Base-by-base conservation (phyloP, 2,888 invertebrate species). In the Ellobium chinense region DNA sequence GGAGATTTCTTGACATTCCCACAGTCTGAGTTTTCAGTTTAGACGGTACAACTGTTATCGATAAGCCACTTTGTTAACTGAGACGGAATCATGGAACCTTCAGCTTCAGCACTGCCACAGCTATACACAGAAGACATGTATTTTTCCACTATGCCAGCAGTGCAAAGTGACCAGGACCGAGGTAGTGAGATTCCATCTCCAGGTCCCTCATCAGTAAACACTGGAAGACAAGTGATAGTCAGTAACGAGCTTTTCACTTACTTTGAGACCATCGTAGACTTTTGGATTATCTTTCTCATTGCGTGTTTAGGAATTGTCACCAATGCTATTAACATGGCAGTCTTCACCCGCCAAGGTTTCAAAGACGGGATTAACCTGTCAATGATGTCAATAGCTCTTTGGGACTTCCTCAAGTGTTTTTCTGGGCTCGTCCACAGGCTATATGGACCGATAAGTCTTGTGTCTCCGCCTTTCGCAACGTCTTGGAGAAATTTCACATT, bases 331-430 rank as follows among this genome's bases (percentile, higher is more conserved):
- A 29, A n/a, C 1, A 12, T 70, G 18, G n/a, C 21, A n/a, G 29
- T 70, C 29, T 70, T 70, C 54, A n/a, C 56, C 29, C 70, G 70
- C 56, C 70, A 70, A 34, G 70, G 56, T 0, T 70, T 70, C 29
- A 70, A 56, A 70, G 56, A 70, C 31, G 34, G 70, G 31, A 56
- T 56, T 1, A 70, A 70, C n/a, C 34, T 46, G 14, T 70, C 70
- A 2, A 21, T 70, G 31, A 56, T 46, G 9, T 56, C 34, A 4
- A 70, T 70, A 4, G 56, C 46, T 31, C 21, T 14, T 24, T 70
- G 70, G 70, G 70, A 70, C 46, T 34, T 56, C 14, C 21, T 70
- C 5, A 70, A 70, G 31, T 70, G 70, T 31, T 31, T 70, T 7
- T 46, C 46, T 56, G 46, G 39, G 14, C n/a, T 70, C n/a, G 9